Percentiles rank a stretch among this genome's conserved stretches.
phyloP scores from a whole-genome alignment of 2,797 vertebrate species.

The Hydrophis major region DNA sequence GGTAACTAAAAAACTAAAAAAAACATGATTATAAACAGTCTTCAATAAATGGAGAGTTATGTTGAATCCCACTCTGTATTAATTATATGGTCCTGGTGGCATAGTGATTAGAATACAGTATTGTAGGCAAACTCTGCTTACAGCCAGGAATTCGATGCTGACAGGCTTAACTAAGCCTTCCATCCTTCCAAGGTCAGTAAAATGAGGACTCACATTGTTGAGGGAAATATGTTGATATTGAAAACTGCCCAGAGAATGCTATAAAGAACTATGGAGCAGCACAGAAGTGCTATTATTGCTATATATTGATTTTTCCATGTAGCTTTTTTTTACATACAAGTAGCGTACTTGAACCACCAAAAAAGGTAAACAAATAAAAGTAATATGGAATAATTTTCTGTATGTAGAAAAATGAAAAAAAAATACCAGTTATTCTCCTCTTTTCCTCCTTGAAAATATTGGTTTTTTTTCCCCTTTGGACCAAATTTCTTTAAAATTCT shows the following conservation, averaged over 20 bases:
- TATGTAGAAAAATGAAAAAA: neutral
- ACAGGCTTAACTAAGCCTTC: neutral
- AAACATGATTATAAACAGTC: constrained; percentile 67
- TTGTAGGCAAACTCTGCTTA: neutral
- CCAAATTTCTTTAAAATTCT: neutral
- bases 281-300: neutral
- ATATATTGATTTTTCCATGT: constrained; percentile 57
- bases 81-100: constrained; percentile 30
- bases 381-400: neutral
- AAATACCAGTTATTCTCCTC: neutral
- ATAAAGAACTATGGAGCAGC: neutral
- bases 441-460: neutral
- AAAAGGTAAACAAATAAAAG: neutral
- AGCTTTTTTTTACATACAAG: constrained; percentile 30
- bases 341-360: neutral
- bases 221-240: neutral
- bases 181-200: neutral
- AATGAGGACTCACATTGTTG: neutral
- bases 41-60: constrained; percentile 56
- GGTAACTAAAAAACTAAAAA: constrained; percentile 36
- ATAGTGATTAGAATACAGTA: neutral
- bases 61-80: constrained; percentile 64
- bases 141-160: neutral
- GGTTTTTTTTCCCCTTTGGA: neutral
- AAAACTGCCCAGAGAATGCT: neutral